Percentiles rank a stretch among this genome's conserved stretches.
phyloP scores from a whole-genome alignment of 1,140 invertebrate genomes.

The Platyscapa corneri region DNA sequence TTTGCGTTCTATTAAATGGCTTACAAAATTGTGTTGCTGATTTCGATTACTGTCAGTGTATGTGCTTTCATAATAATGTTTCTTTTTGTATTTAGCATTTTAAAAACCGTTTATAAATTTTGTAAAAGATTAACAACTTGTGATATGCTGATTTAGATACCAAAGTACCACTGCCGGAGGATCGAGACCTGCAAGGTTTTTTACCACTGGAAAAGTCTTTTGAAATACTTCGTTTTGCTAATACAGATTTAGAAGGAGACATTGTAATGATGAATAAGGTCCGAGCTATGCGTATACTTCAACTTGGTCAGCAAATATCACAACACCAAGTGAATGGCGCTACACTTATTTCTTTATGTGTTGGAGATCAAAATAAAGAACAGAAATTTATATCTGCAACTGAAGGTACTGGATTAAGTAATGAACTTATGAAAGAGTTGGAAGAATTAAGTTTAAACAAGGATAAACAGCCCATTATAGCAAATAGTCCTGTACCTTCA shows the following conservation, averaged over 20 bases:
- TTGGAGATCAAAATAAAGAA: conserved; percentile 56
- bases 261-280: conserved; percentile 63
- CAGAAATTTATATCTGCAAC: conserved; percentile 59
- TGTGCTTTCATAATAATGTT: conserved; percentile 54
- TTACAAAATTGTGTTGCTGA: conserved; percentile 75
- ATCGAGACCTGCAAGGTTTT: conserved; percentile 87
- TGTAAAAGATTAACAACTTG: background rate
- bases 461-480: conserved; percentile 57
- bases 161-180: conserved; percentile 83
- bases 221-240: conserved; percentile 72
- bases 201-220: conserved; percentile 81
- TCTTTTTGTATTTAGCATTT: background rate
- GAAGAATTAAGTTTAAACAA: conserved; percentile 70
- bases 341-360: conserved; percentile 59
- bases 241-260: conserved; percentile 65
- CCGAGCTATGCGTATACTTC: conserved; percentile 72
- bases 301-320: conserved; percentile 73
- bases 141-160: conserved; percentile 72
- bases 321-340: conserved; percentile 70
- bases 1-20: conserved; percentile 83
- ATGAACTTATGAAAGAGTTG: conserved; percentile 70
- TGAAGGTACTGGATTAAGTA: conserved; percentile 63
- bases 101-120: background rate
- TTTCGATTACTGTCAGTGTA: conserved; percentile 73
- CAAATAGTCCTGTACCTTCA: conserved; percentile 66